Evolutionary conservation across 2,888 invertebrate species (phyloP).

Genomic region (Eupithecia vulgata): DNA sequence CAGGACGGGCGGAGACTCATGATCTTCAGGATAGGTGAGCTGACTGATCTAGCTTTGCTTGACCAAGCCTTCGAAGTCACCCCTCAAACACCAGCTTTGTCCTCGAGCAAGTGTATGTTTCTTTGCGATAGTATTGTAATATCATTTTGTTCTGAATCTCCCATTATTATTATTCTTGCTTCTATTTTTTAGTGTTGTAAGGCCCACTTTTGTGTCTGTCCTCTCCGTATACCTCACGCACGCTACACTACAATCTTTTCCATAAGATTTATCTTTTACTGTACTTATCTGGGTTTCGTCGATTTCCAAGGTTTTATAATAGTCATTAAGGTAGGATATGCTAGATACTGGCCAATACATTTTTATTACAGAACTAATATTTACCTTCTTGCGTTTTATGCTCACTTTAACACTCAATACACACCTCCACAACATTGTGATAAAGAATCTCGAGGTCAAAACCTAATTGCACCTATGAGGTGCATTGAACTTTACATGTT

Average conservation of each 20-base stretch:
- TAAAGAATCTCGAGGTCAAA: constrained; percentile 12
- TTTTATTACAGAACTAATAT: constrained; percentile 3
- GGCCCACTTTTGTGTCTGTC: no score
- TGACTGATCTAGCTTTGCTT: background rate
- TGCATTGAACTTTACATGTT: constrained; percentile 2
- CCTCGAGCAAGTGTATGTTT: background rate
- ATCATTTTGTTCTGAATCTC: no score
- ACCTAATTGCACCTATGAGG: background rate
- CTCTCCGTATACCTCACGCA: background rate
- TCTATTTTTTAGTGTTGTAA: no score
- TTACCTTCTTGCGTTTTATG: constrained; percentile 2
- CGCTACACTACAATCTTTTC: background rate
- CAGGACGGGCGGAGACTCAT: constrained; percentile 89
- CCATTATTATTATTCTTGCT: no score
- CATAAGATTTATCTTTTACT: background rate
- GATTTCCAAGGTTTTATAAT: background rate
- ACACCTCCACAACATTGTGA: constrained; percentile 2
- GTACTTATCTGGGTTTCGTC: background rate
- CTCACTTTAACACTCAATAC: background rate
- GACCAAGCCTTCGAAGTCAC: background rate
- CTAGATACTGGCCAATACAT: background rate
- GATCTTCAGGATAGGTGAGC: constrained; percentile 81
- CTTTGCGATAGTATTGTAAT: no score
- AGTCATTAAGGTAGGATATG: background rate
- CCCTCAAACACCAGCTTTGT: background rate